phyloP scores from a whole-genome alignment of 37 sponge, comb jelly and placozoan species.

The Cladorhizidae sp. region DNA sequence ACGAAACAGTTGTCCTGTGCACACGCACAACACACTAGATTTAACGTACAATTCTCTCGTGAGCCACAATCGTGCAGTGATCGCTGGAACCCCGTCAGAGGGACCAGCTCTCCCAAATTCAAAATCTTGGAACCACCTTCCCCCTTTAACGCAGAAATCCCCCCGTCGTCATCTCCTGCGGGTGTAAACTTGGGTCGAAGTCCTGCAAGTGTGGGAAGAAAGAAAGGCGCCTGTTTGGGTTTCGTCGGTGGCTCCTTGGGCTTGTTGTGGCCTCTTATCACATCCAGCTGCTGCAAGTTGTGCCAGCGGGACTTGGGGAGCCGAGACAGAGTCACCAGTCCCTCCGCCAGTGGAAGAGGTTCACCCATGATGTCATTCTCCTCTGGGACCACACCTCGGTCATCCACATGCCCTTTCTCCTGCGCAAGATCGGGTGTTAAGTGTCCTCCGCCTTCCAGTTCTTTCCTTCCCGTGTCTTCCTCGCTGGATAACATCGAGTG shows the following conservation, averaged over 20 bases:
- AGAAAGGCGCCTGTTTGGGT: constrained; percentile 91
- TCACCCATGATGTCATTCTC: constrained; percentile 22
- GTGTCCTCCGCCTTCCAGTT: neutral
- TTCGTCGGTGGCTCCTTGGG: constrained; percentile 87
- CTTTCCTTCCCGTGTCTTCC: constrained; percentile 15
- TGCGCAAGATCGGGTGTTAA: neutral
- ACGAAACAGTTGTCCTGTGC: too few relatives aligned
- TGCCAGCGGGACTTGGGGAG: constrained; percentile 89
- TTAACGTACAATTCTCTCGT: constrained; percentile 50
- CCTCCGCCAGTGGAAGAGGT: constrained; percentile 30
- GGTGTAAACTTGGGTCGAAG: constrained; percentile 62
- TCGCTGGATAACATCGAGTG: constrained; percentile 18
- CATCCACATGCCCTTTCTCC: constrained; percentile 16
- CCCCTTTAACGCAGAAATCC: constrained; percentile 2
- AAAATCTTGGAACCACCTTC: constrained; percentile 47
- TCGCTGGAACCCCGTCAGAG: constrained; percentile 55
- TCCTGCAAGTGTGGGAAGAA: constrained; percentile 87
- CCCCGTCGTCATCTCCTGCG: constrained; percentile 20
- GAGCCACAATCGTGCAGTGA: constrained; percentile 23
- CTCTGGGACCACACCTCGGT: neutral
- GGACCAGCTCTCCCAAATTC: constrained; percentile 37
- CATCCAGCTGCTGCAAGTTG: constrained; percentile 77
- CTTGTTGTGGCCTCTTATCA: constrained; percentile 92
- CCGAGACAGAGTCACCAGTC: constrained; percentile 77
- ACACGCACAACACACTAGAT: too few relatives aligned